Evolutionary conservation across 1,140 invertebrate genomes (phyloP).

Genomic region (Diorhabda carinulata): DNA sequence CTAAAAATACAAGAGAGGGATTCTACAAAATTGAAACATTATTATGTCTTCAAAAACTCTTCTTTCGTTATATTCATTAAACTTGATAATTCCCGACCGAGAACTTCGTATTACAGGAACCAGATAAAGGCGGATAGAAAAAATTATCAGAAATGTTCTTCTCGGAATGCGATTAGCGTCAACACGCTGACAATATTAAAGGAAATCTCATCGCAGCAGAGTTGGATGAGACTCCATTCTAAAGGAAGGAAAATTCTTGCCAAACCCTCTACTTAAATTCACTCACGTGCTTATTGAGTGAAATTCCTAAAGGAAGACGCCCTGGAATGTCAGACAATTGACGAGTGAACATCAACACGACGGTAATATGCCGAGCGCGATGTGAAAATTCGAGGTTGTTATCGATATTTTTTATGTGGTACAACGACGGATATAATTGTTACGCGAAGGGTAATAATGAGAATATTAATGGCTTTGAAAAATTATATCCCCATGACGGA

Average conservation of each 20-base stretch:
- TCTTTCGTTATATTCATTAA: no score
- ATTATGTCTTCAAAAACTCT: no score
- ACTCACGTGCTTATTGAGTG: conserved; percentile 1
- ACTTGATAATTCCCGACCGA: no score
- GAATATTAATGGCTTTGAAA: no score
- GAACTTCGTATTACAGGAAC: no score
- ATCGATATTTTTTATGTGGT: not conserved
- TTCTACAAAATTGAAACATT: no score
- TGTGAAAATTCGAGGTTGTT: not conserved
- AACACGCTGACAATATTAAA: conserved; percentile 2
- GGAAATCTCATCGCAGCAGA: not conserved
- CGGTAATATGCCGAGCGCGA: not conserved
- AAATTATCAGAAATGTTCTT: not conserved
- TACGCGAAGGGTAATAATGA: no score
- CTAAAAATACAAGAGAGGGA: no score
- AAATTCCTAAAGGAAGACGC: not conserved
- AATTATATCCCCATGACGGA: no score
- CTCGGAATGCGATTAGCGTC: not conserved
- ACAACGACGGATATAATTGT: no score
- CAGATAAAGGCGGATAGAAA: not conserved
- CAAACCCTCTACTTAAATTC: not conserved
- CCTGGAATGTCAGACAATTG: not conserved
- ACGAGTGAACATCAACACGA: not conserved
- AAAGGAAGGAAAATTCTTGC: not conserved
- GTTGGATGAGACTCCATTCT: not conserved